Conservation (phyloP, 1,140 invertebrate genomes). For the Pseudoatta argentina region DNA sequence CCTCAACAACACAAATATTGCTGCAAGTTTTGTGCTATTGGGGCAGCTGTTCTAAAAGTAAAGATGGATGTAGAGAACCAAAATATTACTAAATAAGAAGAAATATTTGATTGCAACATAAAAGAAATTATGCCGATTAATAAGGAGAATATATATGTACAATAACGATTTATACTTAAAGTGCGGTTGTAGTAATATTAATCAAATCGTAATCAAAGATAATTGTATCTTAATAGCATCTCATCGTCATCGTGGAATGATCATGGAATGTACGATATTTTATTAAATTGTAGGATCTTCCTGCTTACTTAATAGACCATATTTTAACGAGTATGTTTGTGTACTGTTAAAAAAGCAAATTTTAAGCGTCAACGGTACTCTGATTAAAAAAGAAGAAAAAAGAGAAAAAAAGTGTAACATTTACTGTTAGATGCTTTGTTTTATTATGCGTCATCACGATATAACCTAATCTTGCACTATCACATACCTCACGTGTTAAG, state of each 20-base stretch:
- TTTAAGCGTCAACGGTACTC: slow-evolving; percentile 50
- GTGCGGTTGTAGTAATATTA: no score
- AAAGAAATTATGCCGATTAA: no score
- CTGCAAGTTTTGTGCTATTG: no score
- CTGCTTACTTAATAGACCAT: not conserved
- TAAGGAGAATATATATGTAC: no score
- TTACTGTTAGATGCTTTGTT: slow-evolving; percentile 64
- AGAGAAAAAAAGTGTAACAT: slow-evolving; percentile 43
- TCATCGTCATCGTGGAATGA: not conserved
- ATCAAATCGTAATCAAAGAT: not conserved
- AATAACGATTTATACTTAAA: no score
- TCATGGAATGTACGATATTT: not conserved
- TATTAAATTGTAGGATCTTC: not conserved
- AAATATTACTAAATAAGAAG: no score
- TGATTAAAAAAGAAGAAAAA: slow-evolving; percentile 12
- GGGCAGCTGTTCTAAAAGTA: no score
- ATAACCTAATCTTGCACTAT: slow-evolving; percentile 15
- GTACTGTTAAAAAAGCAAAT: slow-evolving; percentile 50
- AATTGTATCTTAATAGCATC: not conserved
- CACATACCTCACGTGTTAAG: slow-evolving; percentile 36
- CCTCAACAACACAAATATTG: no score
- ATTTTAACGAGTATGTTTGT: not conserved
- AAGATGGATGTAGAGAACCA: no score
- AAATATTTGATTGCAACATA: no score
- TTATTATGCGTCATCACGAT: slow-evolving; percentile 58